Conservation (phyloP, 2,797 vertebrate species). For the Gymnoscopelus microlampas region DNA sequence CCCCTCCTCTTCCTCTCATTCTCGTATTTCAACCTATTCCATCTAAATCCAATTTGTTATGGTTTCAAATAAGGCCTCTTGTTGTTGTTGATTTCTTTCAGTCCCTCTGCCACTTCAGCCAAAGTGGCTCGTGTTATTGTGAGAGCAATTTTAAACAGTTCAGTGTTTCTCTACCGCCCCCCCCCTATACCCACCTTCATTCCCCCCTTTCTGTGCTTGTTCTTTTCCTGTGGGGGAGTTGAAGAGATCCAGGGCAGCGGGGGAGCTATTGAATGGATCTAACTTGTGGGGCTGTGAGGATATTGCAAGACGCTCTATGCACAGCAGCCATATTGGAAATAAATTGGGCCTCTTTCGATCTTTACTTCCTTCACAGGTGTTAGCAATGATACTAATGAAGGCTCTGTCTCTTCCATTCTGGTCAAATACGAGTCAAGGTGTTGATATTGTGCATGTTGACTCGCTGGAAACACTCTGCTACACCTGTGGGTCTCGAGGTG, state of each 20-base stretch:
- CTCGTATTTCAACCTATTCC: constrained; percentile 54
- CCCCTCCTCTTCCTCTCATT: constrained; percentile 38
- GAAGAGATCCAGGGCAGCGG: constrained; percentile 3
- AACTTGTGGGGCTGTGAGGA: too few species aligned
- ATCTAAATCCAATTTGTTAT: constrained; percentile 76
- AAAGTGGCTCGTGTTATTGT: constrained; percentile 65
- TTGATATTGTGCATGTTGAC: too few species aligned
- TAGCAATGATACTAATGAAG: too few species aligned
- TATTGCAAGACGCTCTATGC: too few species aligned
- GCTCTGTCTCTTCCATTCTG: too few species aligned
- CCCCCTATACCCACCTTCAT: constrained; percentile 12
- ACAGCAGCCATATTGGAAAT: too few species aligned
- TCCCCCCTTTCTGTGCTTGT: constrained; percentile 38
- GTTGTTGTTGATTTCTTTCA: constrained; percentile 41
- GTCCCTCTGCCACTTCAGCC: constrained; percentile 60
- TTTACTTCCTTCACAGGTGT: too few species aligned
- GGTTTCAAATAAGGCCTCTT: constrained; percentile 66
- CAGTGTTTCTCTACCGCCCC: constrained; percentile 17
- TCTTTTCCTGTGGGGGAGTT: background rate
- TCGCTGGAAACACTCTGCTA: too few species aligned
- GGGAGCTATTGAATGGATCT: background rate
- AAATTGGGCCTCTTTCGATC: too few species aligned
- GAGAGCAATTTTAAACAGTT: constrained; percentile 57
- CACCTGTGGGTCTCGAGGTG: too few species aligned
- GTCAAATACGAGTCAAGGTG: too few species aligned